A percentile compares a stretch with the other conserved stretches of the same genome.
Evolutionary conservation across 2,888 invertebrate genomes (phyloP).

Genomic region (Lochmaea crataegi): DNA sequence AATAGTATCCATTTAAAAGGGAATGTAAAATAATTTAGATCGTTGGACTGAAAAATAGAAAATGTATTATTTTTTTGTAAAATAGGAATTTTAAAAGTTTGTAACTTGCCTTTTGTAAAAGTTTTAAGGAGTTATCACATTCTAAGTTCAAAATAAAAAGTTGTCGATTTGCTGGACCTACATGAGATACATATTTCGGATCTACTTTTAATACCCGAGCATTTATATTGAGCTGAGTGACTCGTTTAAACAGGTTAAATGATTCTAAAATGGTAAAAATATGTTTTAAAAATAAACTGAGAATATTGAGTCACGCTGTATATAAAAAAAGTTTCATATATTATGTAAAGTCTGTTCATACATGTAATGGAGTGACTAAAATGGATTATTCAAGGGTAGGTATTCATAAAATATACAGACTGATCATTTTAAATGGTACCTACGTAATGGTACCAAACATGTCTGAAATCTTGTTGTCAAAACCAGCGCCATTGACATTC

Average conservation of each 20-base stretch:
- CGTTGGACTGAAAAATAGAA: conserved; percentile 62
- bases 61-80: conserved; percentile 2
- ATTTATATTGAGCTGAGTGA: conserved; percentile 41
- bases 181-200: conserved; percentile 37
- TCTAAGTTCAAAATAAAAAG: conserved; percentile 64
- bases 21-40: conserved; percentile 65
- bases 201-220: conserved; percentile 41
- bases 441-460: too few species aligned
- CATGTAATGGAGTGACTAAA: too few species aligned
- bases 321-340: too few species aligned
- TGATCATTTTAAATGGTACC: too few species aligned
- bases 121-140: conserved; percentile 58
- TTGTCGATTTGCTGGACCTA: conserved; percentile 55
- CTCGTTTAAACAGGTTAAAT: conserved; percentile 41
- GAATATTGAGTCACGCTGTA: not conserved
- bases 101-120: conserved; percentile 60
- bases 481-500: too few species aligned
- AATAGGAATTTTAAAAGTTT: not conserved
- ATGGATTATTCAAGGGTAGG: too few species aligned
- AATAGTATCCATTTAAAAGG: conserved; percentile 68
- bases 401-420: too few species aligned
- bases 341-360: too few species aligned
- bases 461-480: too few species aligned
- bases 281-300: conserved; percentile 2
- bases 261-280: conserved; percentile 45